These are phyloP conservation scores for Agelas oroides DNA, from an alignment of 37 sponge, comb jelly and placozoan genomes.

Conservation along the genomic window DNA sequence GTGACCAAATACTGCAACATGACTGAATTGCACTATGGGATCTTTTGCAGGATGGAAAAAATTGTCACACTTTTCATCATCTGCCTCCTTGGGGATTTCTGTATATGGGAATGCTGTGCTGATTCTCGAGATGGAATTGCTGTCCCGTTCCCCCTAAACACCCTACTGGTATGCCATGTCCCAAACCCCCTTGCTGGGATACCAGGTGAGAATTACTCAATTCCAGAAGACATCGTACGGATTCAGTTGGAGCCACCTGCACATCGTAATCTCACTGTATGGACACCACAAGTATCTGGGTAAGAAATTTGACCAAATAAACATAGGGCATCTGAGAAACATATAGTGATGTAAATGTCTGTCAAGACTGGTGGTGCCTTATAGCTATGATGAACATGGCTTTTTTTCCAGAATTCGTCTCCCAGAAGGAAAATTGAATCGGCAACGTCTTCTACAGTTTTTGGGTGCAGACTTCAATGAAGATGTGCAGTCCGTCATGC, in stretches of 20 bases:
- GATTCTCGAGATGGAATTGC: neutral
- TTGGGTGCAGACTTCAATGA: neutral
- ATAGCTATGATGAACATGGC: too few species aligned
- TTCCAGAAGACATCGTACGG: neutral
- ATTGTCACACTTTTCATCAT: neutral
- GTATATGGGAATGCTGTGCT: too few species aligned
- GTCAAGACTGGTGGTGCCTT: too few species aligned
- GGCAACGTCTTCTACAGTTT: neutral
- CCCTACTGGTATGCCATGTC: slow-evolving; percentile 20
- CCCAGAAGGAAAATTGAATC: neutral
- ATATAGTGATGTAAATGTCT: too few species aligned
- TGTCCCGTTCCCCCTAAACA: slow-evolving; percentile 7
- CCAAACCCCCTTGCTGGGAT: neutral
- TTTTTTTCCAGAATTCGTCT: neutral
- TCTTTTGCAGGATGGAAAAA: too few species aligned
- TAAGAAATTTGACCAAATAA: too few species aligned
- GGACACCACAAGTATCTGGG: neutral
- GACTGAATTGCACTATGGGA: too few species aligned
- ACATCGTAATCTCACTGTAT: neutral
- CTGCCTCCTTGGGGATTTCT: too few species aligned
- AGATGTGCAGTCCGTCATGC: neutral
- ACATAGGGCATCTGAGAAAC: too few species aligned
- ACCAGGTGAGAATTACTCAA: neutral
- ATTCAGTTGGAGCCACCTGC: neutral
- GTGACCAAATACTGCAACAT: too few species aligned